Conservation (phyloP, 2,797 vertebrate species). For the Pseudochirops cupreus region DNA sequence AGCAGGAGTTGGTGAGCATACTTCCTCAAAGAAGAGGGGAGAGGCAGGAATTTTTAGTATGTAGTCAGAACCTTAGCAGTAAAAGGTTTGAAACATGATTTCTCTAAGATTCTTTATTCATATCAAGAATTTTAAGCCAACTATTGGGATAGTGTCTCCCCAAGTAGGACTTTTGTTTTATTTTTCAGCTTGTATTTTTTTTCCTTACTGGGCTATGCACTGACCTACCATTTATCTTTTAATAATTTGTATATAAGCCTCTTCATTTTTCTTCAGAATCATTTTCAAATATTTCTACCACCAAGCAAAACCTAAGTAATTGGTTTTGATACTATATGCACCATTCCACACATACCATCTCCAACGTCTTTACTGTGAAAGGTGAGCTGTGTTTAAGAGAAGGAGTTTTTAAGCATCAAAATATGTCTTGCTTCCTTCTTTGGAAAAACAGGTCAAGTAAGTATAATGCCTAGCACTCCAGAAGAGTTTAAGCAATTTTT, state of each 20-base stretch:
- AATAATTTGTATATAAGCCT: background rate
- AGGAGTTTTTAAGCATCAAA: background rate
- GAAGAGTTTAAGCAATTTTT: background rate
- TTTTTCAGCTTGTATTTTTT: background rate
- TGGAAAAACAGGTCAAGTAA: background rate
- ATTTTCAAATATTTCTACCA: background rate
- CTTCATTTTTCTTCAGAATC: background rate
- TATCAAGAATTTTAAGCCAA: conserved; percentile 26
- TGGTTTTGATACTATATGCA: background rate
- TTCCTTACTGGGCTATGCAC: background rate
- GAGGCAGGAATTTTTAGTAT: background rate
- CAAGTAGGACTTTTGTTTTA: background rate
- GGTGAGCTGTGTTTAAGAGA: background rate
- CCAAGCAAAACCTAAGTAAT: background rate
- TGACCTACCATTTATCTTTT: background rate
- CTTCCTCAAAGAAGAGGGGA: background rate
- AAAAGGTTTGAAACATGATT: conserved; percentile 12
- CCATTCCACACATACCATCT: background rate
- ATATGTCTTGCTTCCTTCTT: conserved; percentile 10
- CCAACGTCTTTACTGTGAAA: background rate
- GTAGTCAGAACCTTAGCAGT: background rate
- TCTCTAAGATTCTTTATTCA: conserved; percentile 28
- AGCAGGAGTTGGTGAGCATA: background rate
- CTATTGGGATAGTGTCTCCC: conserved; percentile 36
- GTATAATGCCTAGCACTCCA: too few relatives aligned